Percentiles rank a stretch among this genome's conserved stretches.
Evolutionary conservation across 2,888 invertebrate species (phyloP).

Genomic region (Lymantria dispar): DNA sequence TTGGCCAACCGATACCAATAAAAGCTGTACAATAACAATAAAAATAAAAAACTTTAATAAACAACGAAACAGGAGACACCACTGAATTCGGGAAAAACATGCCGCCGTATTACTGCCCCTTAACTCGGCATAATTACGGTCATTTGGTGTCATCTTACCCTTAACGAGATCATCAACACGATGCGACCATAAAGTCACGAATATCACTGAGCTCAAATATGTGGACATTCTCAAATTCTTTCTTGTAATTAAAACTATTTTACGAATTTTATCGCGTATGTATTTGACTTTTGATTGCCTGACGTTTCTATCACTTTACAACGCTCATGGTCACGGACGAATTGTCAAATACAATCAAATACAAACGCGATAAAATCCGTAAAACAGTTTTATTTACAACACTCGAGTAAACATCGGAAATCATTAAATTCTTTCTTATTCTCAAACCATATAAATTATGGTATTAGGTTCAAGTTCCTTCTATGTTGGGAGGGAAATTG

Average conservation of each 20-base stretch:
- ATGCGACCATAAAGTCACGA: constrained; percentile 37
- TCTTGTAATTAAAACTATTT: no score
- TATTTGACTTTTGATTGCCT: no score
- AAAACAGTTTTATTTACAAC: no score
- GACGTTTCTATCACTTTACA: no score
- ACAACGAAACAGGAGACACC: constrained; percentile 54
- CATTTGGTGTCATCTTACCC: constrained; percentile 77
- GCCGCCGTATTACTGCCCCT: constrained; percentile 55
- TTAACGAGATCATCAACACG: constrained; percentile 70
- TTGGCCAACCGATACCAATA: constrained; percentile 43
- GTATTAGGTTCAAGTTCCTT: no score
- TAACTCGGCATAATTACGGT: constrained; percentile 74
- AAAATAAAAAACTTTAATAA: constrained; percentile 73
- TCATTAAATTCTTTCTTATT: not conserved
- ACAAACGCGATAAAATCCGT: no score
- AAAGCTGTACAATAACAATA: constrained; percentile 54
- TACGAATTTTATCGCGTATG: no score
- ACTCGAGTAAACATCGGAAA: no score
- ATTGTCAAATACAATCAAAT: no score
- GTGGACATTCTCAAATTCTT: not conserved
- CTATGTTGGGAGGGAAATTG: no score
- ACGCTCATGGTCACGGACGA: no score
- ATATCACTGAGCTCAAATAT: constrained; percentile 26
- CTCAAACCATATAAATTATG: no score
- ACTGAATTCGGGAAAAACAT: constrained; percentile 60